Evolutionary conservation across 2,797 vertebrate genomes (phyloP).

Genomic region (Alcedo atthis): DNA sequence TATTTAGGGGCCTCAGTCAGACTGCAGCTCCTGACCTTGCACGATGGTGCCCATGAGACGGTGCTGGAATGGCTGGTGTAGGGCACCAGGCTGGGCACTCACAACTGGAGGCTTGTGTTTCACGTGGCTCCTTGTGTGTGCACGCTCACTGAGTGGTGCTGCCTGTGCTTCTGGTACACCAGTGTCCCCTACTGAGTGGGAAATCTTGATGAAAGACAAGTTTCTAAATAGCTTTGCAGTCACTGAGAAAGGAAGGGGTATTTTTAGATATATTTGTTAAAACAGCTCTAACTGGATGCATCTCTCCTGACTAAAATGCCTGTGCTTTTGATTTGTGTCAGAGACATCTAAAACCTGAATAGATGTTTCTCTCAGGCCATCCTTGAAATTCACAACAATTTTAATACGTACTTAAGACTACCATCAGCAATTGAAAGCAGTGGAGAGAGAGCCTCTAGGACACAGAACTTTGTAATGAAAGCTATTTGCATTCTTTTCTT

Average conservation of each 20-base stretch:
- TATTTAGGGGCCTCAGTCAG: neutral
- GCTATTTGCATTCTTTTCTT: neutral
- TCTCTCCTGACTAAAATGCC: neutral
- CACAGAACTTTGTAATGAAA: neutral
- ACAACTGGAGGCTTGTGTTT: neutral
- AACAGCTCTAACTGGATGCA: neutral
- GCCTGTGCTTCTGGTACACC: neutral
- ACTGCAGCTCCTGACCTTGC: neutral
- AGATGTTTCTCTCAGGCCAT: neutral
- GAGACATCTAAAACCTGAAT: neutral
- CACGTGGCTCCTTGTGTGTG: rapidly evolving
- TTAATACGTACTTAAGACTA: neutral
- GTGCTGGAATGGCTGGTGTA: neutral
- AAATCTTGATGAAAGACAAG: neutral
- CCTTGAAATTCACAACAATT: neutral
- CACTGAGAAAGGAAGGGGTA: neutral
- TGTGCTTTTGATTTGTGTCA: neutral
- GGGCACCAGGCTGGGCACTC: neutral
- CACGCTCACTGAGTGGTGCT: neutral
- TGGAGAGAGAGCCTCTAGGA: neutral
- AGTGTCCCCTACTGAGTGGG: rapidly evolving
- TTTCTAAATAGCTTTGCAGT: neutral
- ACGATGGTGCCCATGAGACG: neutral
- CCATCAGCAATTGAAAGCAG: neutral
- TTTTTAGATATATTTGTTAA: neutral